Percentiles rank a stretch among this genome's conserved stretches.
Conservation (phyloP, 1,140 invertebrate genomes). For the Drosophila pseudoobscura region DNA sequence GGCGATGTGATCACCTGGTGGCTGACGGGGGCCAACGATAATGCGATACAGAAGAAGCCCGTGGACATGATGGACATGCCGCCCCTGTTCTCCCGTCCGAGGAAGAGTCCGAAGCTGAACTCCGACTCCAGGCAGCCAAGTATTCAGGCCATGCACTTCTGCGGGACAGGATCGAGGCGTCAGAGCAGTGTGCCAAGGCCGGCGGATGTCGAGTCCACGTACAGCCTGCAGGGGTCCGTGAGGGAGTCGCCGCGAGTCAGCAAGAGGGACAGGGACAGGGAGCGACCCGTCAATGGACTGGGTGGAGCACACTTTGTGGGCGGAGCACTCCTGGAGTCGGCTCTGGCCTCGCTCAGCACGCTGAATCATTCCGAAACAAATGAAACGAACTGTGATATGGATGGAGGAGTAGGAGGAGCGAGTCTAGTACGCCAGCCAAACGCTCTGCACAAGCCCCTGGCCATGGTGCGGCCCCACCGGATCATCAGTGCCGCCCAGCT, state of each 20-base stretch:
- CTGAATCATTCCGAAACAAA: constrained; percentile 83
- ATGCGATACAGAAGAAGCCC: constrained; percentile 92
- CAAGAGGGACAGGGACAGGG: constrained; percentile 59
- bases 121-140: constrained; percentile 88
- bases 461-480: constrained; percentile 80
- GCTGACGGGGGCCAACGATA: constrained; percentile 92
- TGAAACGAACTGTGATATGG: constrained; percentile 83
- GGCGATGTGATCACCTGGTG: constrained; percentile 93
- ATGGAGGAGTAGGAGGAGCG: constrained; percentile 51
- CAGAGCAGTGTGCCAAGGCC: constrained; percentile 83
- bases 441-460: constrained; percentile 76
- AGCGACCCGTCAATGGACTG: constrained; percentile 71
- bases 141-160: constrained; percentile 83
- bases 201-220: constrained; percentile 80
- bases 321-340: constrained; percentile 57
- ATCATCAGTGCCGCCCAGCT: constrained; percentile 71
- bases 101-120: constrained; percentile 89
- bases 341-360: constrained; percentile 75
- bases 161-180: constrained; percentile 76
- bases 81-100: constrained; percentile 90
- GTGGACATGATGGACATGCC: constrained; percentile 92
- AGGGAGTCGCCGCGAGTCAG: constrained; percentile 73
- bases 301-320: constrained; percentile 50
- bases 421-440: constrained; percentile 68
- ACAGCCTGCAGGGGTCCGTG: constrained; percentile 79